These are phyloP conservation scores for Dryobotodes eremita DNA, from an alignment of 2,888 invertebrate species.

Conservation along the genomic window DNA sequence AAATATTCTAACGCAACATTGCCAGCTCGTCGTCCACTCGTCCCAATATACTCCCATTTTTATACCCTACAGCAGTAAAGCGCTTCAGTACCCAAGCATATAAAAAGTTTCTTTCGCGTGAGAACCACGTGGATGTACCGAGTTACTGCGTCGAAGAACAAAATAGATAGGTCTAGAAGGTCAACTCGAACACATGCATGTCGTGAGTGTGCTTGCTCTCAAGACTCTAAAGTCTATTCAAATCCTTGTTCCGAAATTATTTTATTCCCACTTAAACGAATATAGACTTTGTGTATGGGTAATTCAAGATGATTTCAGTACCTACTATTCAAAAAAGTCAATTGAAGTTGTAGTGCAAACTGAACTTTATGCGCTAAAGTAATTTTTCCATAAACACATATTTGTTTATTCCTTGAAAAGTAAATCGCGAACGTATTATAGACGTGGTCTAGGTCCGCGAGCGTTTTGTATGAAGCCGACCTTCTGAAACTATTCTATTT, in stretches of 20 bases:
- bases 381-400: neutral
- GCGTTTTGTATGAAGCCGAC: neutral
- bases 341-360: neutral
- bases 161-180: neutral
- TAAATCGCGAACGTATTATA: too few species aligned
- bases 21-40: too few species aligned
- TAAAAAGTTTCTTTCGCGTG: constrained; percentile 10
- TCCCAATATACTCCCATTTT: neutral
- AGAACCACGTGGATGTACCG: constrained; percentile 7
- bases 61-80: neutral
- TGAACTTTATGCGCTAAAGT: neutral
- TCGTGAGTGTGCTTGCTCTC: neutral
- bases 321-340: neutral
- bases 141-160: neutral
- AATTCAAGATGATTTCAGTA: too few species aligned
- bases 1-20: neutral
- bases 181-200: neutral
- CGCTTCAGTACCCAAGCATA: neutral
- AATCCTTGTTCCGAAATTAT: neutral
- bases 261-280: too few species aligned
- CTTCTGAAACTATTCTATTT: neutral
- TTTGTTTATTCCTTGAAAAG: neutral
- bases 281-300: too few species aligned
- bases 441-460: neutral
- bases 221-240: neutral